Conservation (phyloP, 2,888 invertebrate genomes). For the Junonia oenone region DNA sequence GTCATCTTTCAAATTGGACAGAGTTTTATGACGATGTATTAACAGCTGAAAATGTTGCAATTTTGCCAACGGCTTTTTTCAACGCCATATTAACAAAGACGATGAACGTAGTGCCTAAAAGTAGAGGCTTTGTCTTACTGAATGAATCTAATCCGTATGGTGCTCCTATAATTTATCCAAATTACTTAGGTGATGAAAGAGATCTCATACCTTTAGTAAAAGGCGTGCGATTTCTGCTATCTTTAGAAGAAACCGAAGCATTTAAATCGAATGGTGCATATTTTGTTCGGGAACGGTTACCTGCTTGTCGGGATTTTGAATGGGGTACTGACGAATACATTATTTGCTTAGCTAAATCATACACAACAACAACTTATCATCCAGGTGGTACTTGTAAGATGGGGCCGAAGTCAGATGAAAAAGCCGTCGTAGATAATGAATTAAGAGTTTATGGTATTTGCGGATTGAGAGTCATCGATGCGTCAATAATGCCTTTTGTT, state of each 20-base stretch:
- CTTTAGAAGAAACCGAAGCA: no score
- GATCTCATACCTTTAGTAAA: no score
- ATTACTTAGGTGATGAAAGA: no score
- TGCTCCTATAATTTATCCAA: constrained; percentile 83
- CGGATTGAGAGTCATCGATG: constrained; percentile 84
- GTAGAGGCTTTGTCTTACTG: constrained; percentile 76
- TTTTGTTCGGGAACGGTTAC: constrained; percentile 68
- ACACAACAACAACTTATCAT: constrained; percentile 73
- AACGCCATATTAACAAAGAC: constrained; percentile 77
- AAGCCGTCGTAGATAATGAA: no score
- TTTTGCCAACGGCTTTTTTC: constrained; percentile 79
- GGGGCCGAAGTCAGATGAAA: no score
- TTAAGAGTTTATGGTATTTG: constrained; percentile 82
- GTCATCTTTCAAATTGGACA: constrained; percentile 63
- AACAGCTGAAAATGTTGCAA: constrained; percentile 47
- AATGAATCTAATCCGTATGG: constrained; percentile 84
- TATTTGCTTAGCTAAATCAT: constrained; percentile 80
- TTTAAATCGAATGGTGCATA: no score
- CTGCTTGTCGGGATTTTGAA: constrained; percentile 72
- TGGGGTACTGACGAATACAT: no score
- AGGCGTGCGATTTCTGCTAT: no score
- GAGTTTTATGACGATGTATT: constrained; percentile 77
- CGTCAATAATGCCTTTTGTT: no score
- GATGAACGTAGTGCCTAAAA: constrained; percentile 77
- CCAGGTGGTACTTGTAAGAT: constrained; percentile 58